A percentile compares a stretch with the other conserved stretches of the same genome.
phyloP scores from a whole-genome alignment of 2,888 invertebrate genomes.

The Catocala nupta region DNA sequence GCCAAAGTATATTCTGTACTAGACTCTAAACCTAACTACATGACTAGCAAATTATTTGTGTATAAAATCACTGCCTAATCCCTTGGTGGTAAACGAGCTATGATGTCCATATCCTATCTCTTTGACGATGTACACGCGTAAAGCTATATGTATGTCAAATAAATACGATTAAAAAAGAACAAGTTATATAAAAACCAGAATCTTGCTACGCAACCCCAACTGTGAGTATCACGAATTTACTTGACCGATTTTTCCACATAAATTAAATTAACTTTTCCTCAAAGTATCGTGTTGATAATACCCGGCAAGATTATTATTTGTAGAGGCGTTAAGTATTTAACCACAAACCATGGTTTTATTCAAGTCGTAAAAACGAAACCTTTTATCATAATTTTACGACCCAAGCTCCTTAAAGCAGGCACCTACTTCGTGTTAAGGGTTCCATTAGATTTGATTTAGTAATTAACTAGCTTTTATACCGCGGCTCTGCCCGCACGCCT shows the following conservation, averaged over 20 bases:
- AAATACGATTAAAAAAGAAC: too few species aligned
- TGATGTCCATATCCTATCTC: too few species aligned
- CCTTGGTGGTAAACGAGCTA: too few species aligned
- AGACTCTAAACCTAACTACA: too few species aligned
- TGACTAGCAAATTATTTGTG: too few species aligned
- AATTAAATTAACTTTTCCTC: slow-evolving; percentile 10
- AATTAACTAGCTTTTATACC: slow-evolving; percentile 59
- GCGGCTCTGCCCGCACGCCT: slow-evolving; percentile 10
- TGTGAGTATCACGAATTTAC: background rate
- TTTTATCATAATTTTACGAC: slow-evolving; percentile 83
- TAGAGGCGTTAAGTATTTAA: slow-evolving; percentile 70
- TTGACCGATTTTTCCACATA: slow-evolving; percentile 1
- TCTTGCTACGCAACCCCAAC: background rate
- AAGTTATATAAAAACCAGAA: background rate
- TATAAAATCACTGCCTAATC: too few species aligned
- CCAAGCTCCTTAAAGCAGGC: slow-evolving; percentile 73
- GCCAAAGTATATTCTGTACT: too few species aligned
- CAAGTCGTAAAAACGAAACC: slow-evolving; percentile 77
- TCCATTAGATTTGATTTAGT: slow-evolving; percentile 70
- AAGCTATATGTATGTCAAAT: too few species aligned
- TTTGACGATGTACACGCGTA: too few species aligned
- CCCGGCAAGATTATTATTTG: slow-evolving; percentile 53
- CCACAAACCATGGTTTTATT: slow-evolving; percentile 73
- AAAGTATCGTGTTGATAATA: slow-evolving; percentile 38
- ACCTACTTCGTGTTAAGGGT: slow-evolving; percentile 74